Conservation (phyloP, 2,113 vertebrate species). For the Sapajus apella region DNA sequence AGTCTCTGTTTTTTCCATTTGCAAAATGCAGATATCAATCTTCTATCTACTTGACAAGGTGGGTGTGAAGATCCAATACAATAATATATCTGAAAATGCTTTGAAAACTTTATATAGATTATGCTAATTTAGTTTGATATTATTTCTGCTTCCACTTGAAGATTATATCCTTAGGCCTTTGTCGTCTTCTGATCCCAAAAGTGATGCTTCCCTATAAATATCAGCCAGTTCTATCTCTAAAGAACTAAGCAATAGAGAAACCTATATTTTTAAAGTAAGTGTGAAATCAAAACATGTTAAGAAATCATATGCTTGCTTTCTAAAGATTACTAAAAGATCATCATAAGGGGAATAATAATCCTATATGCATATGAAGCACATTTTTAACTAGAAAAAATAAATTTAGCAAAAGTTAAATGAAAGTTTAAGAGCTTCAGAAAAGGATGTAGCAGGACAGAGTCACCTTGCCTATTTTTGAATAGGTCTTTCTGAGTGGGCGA, state of each 20-base stretch:
- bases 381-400: background rate
- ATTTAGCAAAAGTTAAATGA: background rate
- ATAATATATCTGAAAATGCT: constrained; percentile 5
- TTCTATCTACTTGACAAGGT: background rate
- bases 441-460: background rate
- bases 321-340: constrained; percentile 20
- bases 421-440: background rate
- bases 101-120: background rate
- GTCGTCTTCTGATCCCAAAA: background rate
- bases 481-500: background rate
- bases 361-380: background rate
- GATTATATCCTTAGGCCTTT: background rate
- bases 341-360: background rate
- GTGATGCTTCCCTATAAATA: background rate
- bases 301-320: background rate
- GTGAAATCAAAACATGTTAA: constrained; percentile 23
- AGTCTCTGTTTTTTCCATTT: background rate
- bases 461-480: background rate
- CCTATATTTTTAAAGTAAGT: background rate
- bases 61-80: background rate
- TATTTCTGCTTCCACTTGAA: constrained; percentile 9
- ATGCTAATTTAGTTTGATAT: background rate
- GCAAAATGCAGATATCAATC: background rate
- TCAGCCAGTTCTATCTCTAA: background rate
- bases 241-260: background rate